These are phyloP conservation scores for Mastacembelus armatus DNA, from an alignment of 2,797 vertebrate species.

Conservation along the genomic window DNA sequence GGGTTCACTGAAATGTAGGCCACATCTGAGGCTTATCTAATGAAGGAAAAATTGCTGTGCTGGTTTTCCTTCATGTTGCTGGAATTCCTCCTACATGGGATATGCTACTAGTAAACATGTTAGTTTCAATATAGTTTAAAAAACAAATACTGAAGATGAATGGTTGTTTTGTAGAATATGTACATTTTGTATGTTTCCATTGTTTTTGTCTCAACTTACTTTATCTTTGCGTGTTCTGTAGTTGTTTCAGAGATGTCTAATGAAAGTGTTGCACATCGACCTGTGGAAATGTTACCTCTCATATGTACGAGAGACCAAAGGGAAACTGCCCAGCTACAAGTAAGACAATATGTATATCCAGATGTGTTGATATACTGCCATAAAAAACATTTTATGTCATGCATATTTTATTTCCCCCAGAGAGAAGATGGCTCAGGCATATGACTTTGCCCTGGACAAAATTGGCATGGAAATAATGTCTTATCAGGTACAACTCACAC, in stretches of 20 bases:
- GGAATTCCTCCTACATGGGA: background rate
- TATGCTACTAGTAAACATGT: background rate
- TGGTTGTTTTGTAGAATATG: background rate
- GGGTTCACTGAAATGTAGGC: slow-evolving; percentile 14
- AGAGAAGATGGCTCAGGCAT: slow-evolving; percentile 99
- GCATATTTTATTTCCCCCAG: slow-evolving; percentile 72
- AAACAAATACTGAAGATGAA: background rate
- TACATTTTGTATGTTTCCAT: too few relatives aligned
- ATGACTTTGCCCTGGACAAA: slow-evolving; percentile 99
- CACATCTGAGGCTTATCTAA: slow-evolving; percentile 22
- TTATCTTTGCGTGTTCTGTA: slow-evolving; percentile 63
- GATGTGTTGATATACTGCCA: background rate
- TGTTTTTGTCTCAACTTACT: background rate
- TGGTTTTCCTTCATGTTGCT: background rate
- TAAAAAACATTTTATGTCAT: background rate
- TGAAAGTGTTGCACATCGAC: slow-evolving; percentile 99
- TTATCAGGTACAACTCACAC: slow-evolving; percentile 89
- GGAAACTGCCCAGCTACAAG: slow-evolving; percentile 99
- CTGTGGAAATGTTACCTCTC: slow-evolving; percentile 99
- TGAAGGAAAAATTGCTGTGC: background rate
- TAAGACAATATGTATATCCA: slow-evolving; percentile 80
- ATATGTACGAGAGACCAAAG: slow-evolving; percentile 99
- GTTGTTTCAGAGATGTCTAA: slow-evolving; percentile 99
- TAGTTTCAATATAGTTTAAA: background rate
- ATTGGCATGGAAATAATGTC: slow-evolving; percentile 99